phyloP scores from a whole-genome alignment of 2,888 invertebrate genomes.

The Zele albiditarsus region DNA sequence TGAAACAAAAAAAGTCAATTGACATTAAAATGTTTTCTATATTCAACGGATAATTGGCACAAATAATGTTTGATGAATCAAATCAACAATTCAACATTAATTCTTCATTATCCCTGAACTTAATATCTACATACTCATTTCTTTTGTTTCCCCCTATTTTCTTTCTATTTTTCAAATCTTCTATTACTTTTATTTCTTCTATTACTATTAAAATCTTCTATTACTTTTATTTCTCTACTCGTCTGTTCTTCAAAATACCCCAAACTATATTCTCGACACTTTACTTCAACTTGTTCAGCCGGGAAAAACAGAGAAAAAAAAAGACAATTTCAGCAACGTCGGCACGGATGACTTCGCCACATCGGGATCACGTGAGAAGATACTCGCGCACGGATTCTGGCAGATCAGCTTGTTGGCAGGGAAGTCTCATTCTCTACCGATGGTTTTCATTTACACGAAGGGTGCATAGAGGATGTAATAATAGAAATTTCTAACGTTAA shows the following conservation, averaged over 20 bases:
- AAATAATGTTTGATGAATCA: too few relatives aligned
- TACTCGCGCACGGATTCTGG: slow-evolving; percentile 70
- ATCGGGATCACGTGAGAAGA: slow-evolving; percentile 65
- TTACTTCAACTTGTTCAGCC: slow-evolving; percentile 32
- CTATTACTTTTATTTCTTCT: not conserved
- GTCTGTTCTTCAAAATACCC: not conserved
- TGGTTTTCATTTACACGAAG: slow-evolving; percentile 71
- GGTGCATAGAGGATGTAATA: slow-evolving; percentile 63
- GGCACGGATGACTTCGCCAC: slow-evolving; percentile 66
- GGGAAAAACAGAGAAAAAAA: slow-evolving; percentile 49
- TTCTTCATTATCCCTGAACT: too few relatives aligned
- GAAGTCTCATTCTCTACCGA: slow-evolving; percentile 72
- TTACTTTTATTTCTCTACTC: not conserved
- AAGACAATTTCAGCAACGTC: slow-evolving; percentile 68
- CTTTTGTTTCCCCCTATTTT: not conserved
- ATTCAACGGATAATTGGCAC: not conserved
- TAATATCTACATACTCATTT: not conserved
- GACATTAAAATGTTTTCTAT: not conserved
- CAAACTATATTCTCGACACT: slow-evolving; percentile 18
- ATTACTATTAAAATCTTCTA: slow-evolving; percentile 4
- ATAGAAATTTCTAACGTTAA: slow-evolving; percentile 10
- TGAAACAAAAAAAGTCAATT: not conserved
- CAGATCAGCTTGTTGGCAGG: slow-evolving; percentile 73
- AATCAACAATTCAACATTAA: too few relatives aligned
- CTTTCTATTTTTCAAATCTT: not conserved